Evolutionary conservation across 2,888 invertebrate species (phyloP).

Genomic region (Agrochola macilenta): DNA sequence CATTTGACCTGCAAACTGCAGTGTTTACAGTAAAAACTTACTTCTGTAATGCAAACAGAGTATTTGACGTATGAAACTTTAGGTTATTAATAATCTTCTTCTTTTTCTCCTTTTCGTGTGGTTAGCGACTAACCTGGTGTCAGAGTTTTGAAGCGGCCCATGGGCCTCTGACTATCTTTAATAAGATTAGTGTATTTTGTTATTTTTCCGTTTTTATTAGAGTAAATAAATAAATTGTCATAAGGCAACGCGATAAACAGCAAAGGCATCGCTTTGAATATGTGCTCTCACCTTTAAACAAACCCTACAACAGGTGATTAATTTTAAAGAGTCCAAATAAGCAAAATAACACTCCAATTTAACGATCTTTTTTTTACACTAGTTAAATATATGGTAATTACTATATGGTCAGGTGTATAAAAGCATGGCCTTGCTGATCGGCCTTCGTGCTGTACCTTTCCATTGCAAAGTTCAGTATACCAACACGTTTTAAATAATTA

Average conservation of each 20-base stretch:
- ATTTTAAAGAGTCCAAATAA: constrained; percentile 13
- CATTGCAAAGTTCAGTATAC: constrained; percentile 60
- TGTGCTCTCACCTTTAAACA: constrained; percentile 10
- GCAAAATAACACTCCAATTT: not conserved
- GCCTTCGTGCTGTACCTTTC: constrained; percentile 64
- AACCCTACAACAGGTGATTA: constrained; percentile 7
- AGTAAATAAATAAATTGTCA: not conserved
- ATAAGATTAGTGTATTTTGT: too few species aligned
- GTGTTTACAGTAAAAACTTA: constrained; percentile 5
- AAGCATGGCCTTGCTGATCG: constrained; percentile 50
- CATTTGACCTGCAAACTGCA: constrained; percentile 19
- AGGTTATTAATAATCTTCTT: too few species aligned
- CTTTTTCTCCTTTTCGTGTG: too few species aligned
- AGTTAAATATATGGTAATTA: constrained; percentile 30
- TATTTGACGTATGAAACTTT: not conserved
- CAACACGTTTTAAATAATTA: constrained; percentile 58
- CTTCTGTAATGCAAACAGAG: not conserved
- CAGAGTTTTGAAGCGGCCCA: too few species aligned
- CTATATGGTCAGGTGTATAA: constrained; percentile 41
- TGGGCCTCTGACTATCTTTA: not conserved
- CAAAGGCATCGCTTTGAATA: not conserved
- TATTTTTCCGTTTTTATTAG: not conserved
- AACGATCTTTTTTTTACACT: constrained; percentile 18
- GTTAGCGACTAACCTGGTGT: too few species aligned
- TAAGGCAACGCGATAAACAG: not conserved